Base-by-base conservation (phyloP, 2,888 invertebrate genomes). In the Buathra laborator region DNA sequence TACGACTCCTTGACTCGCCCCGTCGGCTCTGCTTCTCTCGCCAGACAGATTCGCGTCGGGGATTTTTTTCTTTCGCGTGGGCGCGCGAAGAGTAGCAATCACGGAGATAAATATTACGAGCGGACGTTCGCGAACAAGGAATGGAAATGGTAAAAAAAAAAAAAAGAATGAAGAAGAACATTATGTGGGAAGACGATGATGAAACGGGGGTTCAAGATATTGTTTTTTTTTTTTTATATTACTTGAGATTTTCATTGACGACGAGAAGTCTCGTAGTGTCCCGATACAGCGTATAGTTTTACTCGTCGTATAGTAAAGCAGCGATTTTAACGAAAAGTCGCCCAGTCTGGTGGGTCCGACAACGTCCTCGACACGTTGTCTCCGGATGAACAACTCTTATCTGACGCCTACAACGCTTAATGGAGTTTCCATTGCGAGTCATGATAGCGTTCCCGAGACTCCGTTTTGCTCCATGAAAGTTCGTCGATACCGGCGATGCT, bases 361-460 rank as follows among this genome's bases (percentile, higher is more conserved):
- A 24, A 24, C 2, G n/a, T 71, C 51, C 80, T 67, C 72, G 80
- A 19, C 74, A 48, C 32, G 48, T 75, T 66, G 75, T 48, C 75
- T 66, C 79, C 74, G 78, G 24, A 86, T 82, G 83, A 86, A 81
- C 62, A 81, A 16, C 81, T 89, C 88, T 88, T 88, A 88, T 89
- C 89, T 82, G 70, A 87, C 88, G 87, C 89, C 88, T 85, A 88
- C 86, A 75, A 75, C 77, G 82, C 83, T 86, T 86, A 86, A 89
- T 87, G 84, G 88, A 89, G 84, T 84, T 88, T 85, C 86, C 86
- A 88, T 86, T 87, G 87, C 86, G 87, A 84, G 44, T 77, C 72
- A 74, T 78, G 87, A 87, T 86, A 86, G 77, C 81, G 78, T 43
- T 24, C 24, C 32, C 19, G 56, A 46, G 32, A 53, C 67, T 12